These are phyloP conservation scores for Troides aeacus DNA, from an alignment of 2,888 invertebrate genomes.

Conservation along the genomic window DNA sequence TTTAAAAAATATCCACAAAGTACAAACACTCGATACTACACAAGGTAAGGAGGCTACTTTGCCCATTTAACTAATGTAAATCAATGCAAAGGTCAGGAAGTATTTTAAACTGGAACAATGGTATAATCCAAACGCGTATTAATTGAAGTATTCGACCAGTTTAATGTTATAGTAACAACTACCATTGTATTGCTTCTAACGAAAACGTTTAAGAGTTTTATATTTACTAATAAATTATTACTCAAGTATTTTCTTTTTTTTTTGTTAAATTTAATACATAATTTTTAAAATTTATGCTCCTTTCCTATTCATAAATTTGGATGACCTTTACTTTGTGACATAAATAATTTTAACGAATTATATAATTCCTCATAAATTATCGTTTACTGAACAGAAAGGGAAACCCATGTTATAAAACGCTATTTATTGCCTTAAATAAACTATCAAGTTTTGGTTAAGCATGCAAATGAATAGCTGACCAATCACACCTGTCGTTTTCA, in stretches of 20 bases:
- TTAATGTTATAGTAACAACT: not conserved
- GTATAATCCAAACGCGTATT: not conserved
- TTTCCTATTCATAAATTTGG: not conserved
- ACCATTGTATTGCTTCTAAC: not conserved
- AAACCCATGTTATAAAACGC: constrained; percentile 8
- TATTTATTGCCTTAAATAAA: constrained; percentile 18
- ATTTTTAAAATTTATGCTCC: not conserved
- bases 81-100: not conserved
- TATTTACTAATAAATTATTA: not conserved
- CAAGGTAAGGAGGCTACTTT: not conserved
- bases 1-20: not conserved
- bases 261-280: not conserved
- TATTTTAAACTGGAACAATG: not conserved
- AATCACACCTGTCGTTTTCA: constrained; percentile 26
- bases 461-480: constrained; percentile 3
- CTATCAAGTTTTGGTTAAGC: constrained; percentile 10
- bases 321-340: not conserved
- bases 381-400: constrained; percentile 9
- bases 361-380: not conserved
- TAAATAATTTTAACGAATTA: not conserved
- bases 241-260: too few relatives aligned
- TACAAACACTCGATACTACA: not conserved
- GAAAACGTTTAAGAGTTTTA: not conserved
- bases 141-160: not conserved
- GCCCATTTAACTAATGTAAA: not conserved